Base-by-base conservation (phyloP, 2,888 invertebrate species). In the Phoronis australis region DNA sequence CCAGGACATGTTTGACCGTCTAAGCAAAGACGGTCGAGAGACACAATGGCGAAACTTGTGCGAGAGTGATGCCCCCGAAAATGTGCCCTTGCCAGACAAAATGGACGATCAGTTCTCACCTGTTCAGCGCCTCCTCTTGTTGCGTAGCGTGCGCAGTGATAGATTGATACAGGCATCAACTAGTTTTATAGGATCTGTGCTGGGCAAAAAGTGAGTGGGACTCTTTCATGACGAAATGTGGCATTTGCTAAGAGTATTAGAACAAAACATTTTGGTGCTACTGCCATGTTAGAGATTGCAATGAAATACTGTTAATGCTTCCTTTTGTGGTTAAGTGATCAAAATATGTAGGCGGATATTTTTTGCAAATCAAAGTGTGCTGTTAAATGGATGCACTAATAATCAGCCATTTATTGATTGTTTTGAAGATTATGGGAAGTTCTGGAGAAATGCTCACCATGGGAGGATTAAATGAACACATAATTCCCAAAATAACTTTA, bases 1-100 rank as follows among this genome's bases (percentile, higher is more conserved):
- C 59, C 66, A 68, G 55, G 76, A 77, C 47, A 71, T 73, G 67
- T 76, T 77, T 62, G 75, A 76, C 46, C 61, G 74, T 15, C 70
- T 75, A 70, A 66, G 69, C 1, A 67, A 65, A 44, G 76, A 76
- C 56, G 76, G 75, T 0, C 62, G 74, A 21, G 77, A 77, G 59
- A 73, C 70, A 3, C 73, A 72, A 58, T 77, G 76, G 77, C 61
- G 75, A 42, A 69, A 63, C 46, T 57, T 77, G 37, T 75, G 75
- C 60, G 77, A 77, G 57, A 66, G 66, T 49, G 74, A 75, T 43
- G 52, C 53, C 26, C 72, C 75, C 2, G 77, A 77, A 55, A 62
- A 62, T 2, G 50, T 54, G 45, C 56, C 68, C 2, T 55, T 77
- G 21, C 76, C 76, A 18, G 74, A 76, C 57, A 75, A 71, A 56